phyloP scores from a whole-genome alignment of 2,113 vertebrate species.

The Indicator indicator region DNA sequence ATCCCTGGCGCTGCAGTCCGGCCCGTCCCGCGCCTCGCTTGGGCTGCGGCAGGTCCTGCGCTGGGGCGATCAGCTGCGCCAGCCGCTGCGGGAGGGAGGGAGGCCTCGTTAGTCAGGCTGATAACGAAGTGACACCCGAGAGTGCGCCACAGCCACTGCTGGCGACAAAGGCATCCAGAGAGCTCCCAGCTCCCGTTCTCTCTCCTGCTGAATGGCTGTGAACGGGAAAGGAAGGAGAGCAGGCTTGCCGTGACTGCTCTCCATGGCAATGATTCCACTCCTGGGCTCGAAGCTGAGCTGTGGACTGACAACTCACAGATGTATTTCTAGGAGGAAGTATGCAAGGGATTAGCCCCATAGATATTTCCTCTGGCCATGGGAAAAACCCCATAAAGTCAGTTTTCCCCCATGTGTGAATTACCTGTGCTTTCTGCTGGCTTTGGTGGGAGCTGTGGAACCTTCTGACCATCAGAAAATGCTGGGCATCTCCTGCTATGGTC shows the following conservation, averaged over 20 bases:
- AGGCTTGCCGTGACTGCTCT: background rate
- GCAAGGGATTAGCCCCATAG: background rate
- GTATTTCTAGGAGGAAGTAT: background rate
- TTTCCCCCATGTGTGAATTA: background rate
- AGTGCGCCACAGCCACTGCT: background rate
- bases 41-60: conserved; percentile 72
- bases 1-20: rapidly evolving
- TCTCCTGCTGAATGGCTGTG: rapidly evolving
- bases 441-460: background rate
- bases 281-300: background rate
- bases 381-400: background rate
- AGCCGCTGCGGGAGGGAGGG: conserved; percentile 64
- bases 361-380: background rate
- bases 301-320: background rate
- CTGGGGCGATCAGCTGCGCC: conserved; percentile 67
- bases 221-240: background rate
- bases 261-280: background rate
- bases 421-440: background rate
- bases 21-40: background rate
- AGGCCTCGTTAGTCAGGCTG: conserved; percentile 26
- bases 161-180: background rate
- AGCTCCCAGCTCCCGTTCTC: background rate
- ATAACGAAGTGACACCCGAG: background rate
- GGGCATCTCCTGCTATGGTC: background rate
- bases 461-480: background rate